A percentile compares a stretch with the other conserved stretches of the same genome.
Evolutionary conservation across 2,113 vertebrate genomes (phyloP).

Genomic region (Hydropotes inermis): DNA sequence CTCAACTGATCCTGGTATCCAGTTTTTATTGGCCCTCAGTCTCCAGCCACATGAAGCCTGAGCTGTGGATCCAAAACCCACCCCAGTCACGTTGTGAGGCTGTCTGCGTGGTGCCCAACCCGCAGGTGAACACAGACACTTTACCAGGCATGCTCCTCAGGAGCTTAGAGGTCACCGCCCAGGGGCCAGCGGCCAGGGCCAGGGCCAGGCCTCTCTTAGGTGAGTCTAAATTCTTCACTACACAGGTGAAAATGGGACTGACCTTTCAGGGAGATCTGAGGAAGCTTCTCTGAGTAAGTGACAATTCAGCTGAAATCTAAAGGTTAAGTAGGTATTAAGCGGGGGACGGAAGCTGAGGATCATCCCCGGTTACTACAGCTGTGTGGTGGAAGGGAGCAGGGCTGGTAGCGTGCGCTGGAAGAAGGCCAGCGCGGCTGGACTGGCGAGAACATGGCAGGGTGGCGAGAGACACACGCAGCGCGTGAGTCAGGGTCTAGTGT

Average conservation of each 20-base stretch:
- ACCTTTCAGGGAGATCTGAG: neutral
- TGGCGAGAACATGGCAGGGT: neutral
- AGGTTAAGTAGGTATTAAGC: slow-evolving; percentile 28
- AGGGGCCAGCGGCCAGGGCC: neutral
- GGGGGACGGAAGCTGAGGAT: neutral
- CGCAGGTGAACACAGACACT: neutral
- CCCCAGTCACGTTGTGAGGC: neutral
- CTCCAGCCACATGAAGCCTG: neutral
- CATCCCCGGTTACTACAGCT: neutral
- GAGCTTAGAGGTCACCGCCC: neutral
- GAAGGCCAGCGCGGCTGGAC: neutral
- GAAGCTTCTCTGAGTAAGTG: neutral
- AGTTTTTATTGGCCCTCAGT: neutral
- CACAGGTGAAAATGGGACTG: neutral
- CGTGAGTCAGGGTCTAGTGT: neutral
- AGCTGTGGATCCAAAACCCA: neutral
- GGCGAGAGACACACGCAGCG: too few relatives aligned
- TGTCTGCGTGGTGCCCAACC: neutral
- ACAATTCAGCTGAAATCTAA: neutral
- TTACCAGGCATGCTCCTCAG: neutral
- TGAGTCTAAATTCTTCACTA: neutral
- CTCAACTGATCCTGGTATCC: neutral
- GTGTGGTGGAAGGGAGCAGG: neutral
- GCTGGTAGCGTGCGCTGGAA: neutral
- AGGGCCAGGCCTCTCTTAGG: neutral